phyloP scores from a whole-genome alignment of 2,797 vertebrate genomes.

The Sebastes hubbsi region DNA sequence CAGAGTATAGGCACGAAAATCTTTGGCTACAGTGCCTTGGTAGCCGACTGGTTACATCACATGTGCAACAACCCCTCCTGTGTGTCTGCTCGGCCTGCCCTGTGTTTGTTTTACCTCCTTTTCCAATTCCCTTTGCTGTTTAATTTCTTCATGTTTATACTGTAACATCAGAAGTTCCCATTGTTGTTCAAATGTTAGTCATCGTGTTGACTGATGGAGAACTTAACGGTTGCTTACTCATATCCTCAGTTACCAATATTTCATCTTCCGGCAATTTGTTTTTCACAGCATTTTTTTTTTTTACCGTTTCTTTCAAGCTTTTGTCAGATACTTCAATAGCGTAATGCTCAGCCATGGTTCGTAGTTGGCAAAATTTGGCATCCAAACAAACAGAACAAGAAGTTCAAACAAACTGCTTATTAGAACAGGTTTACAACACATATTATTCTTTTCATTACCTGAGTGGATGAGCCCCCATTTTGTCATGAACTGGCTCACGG shows the following conservation, averaged over 20 bases:
- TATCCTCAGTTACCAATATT: background rate
- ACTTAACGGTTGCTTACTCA: background rate
- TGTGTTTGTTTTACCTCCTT: background rate
- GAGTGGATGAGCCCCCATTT: too few species aligned
- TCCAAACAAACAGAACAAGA: background rate
- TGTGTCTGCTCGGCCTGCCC: background rate
- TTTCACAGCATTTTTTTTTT: background rate
- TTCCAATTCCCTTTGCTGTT: background rate
- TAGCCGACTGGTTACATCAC: background rate
- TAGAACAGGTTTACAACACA: background rate
- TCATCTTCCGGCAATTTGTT: background rate
- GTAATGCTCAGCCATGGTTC: background rate
- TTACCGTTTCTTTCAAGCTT: background rate
- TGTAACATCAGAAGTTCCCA: background rate
- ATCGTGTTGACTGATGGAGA: background rate
- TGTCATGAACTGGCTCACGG: background rate
- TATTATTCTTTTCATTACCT: background rate
- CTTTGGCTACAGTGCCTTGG: background rate
- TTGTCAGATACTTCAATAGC: background rate
- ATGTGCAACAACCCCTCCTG: background rate
- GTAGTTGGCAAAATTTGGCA: background rate
- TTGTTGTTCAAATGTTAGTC: background rate
- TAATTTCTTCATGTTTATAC: background rate
- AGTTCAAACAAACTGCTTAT: background rate
- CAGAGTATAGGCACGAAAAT: background rate